A percentile compares a stretch with the other conserved stretches of the same genome.
These are phyloP conservation scores for Scaptomyza montana DNA, from an alignment of 1,140 invertebrate genomes.

Conservation along the genomic window DNA sequence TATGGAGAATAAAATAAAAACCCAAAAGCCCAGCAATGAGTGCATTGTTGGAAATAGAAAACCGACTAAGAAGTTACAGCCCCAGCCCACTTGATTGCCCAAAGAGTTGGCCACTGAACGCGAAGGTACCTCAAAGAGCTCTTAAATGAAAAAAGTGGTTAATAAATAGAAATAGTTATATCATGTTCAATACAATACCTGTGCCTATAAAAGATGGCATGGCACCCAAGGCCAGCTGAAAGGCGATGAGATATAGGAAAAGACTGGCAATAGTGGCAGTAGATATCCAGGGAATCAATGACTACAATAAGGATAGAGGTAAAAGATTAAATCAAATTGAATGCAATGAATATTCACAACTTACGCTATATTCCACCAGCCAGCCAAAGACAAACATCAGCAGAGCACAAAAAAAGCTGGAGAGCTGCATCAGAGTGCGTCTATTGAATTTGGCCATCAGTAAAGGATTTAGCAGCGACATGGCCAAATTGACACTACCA, in stretches of 20 bases:
- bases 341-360: neutral
- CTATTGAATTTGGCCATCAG: constrained; percentile 86
- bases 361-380: constrained; percentile 85
- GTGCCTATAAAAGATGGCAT: constrained; percentile 92
- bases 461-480: constrained; percentile 86
- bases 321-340: no score
- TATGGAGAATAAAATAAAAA: constrained; percentile 88
- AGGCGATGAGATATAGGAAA: constrained; percentile 90
- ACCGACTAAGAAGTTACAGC: constrained; percentile 93
- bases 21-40: constrained; percentile 86
- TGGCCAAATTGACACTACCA: constrained; percentile 87
- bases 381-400: constrained; percentile 85
- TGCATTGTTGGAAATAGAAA: constrained; percentile 89
- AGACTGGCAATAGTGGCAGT: constrained; percentile 86
- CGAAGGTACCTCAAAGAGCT: constrained; percentile 94
- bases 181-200: constrained; percentile 27
- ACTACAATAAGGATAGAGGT: constrained; percentile 77
- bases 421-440: constrained; percentile 85
- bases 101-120: constrained; percentile 92
- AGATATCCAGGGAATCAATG: constrained; percentile 85
- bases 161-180: neutral
- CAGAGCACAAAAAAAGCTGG: constrained; percentile 84
- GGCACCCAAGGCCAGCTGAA: constrained; percentile 92
- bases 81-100: constrained; percentile 89
- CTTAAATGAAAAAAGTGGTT: constrained; percentile 76